Evolutionary conservation across 1,140 invertebrate genomes (phyloP), one percentile per base, ranked within the genome.

Genomic region (Phymastichus coffea): DNA sequence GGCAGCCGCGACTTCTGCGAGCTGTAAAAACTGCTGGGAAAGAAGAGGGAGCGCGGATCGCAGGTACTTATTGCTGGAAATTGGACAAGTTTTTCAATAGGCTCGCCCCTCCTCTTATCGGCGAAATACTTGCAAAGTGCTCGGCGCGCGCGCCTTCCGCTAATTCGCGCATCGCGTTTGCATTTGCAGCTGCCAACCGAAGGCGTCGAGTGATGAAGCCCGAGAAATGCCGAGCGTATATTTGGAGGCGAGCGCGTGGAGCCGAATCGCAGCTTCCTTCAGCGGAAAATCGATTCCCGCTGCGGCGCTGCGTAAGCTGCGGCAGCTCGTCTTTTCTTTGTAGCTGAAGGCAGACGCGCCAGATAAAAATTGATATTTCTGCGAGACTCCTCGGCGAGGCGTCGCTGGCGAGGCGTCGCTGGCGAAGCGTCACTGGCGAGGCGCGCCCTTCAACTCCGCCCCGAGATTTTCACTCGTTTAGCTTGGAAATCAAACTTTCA

Each of bases 31-130:
- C n/a, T n/a, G n/a, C n/a, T n/a, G n/a, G 37, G 26, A 25, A 23
- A 52, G 19, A 52, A 25, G 15, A 19, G 14, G 49, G 10, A n/a
- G n/a, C n/a, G 14, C 26, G 30, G 44, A 47, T 47, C 30, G 26
- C 26, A 47, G 44, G 30, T 47, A 47, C 44, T 47, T 47, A 47
- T 30, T 47, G 44, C 23, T 47, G 25, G 25, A 47, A 47, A 47
- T 47, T 47, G 44, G 44, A 47, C 23, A 47, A 47, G 44, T 47
- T 47, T 47, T 9, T 7, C 12, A 6, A n/a, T 1, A 4, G 3
- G 4, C 3, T 23, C 22, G 10, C 41, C 10, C 41, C 20, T 4
- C 41, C 20, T 22, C 41, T 47, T 47, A 47, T 47, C 25, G 25
- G 23, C 23, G 41, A 14, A 44, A 22, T 17, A 47, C 44, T 20